Conservation (phyloP, 2,113 vertebrate genomes). For the Mastomys natalensis region DNA sequence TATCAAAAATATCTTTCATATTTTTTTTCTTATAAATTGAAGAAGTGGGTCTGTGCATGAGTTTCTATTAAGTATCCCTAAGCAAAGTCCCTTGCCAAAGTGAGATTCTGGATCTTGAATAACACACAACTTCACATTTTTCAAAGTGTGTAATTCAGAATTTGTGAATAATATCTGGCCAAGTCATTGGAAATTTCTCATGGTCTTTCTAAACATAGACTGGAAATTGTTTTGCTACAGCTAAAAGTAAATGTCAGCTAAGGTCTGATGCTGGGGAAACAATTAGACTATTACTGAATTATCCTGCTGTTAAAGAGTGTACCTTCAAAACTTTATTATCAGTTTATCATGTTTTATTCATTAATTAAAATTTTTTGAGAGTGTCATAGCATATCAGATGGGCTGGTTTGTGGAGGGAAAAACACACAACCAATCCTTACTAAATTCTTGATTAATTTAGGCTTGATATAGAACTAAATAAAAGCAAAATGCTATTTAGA, state of each 20-base stretch:
- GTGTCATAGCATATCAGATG: constrained; percentile 55
- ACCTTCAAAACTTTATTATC: constrained; percentile 68
- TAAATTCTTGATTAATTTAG: constrained; percentile 16
- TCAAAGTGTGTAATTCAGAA: constrained; percentile 60
- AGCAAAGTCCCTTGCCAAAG: constrained; percentile 51
- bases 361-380: constrained; percentile 62
- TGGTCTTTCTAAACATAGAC: constrained; percentile 68
- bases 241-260: constrained; percentile 73
- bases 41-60: neutral
- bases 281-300: constrained; percentile 65
- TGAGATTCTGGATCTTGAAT: constrained; percentile 54
- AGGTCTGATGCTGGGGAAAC: constrained; percentile 64
- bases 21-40: constrained; percentile 56
- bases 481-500: neutral
- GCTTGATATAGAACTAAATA: neutral
- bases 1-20: neutral
- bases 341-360: constrained; percentile 73
- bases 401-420: neutral
- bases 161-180: constrained; percentile 66
- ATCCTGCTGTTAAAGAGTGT: constrained; percentile 46
- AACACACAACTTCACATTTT: constrained; percentile 65
- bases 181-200: constrained; percentile 67
- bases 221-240: constrained; percentile 65
- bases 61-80: constrained; percentile 41
- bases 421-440: neutral